A percentile compares a stretch with the other conserved stretches of the same genome.
Evolutionary conservation across 2,797 vertebrate species (phyloP).

Genomic region (Heteromormyrus szaboi): DNA sequence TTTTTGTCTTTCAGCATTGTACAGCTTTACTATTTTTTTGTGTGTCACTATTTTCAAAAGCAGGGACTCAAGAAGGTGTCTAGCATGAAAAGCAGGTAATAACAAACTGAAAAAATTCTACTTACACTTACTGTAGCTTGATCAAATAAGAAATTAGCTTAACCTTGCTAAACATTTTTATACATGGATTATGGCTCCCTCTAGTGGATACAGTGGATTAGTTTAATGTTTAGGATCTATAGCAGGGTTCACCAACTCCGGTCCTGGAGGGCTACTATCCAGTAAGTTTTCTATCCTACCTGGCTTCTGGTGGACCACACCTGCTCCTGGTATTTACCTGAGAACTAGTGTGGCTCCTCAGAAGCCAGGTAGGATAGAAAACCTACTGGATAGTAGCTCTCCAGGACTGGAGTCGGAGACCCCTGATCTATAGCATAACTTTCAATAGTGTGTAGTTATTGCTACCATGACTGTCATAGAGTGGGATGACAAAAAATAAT

Average conservation of each 20-base stretch:
- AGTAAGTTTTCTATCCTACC: no score
- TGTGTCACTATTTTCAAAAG: not conserved
- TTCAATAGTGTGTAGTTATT: not conserved
- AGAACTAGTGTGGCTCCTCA: no score
- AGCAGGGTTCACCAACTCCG: not conserved
- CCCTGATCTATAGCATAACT: not conserved
- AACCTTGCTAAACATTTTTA: not conserved
- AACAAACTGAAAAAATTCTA: not conserved
- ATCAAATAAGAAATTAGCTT: not conserved
- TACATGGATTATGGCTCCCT: constrained; percentile 7
- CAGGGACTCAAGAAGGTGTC: constrained; percentile 26
- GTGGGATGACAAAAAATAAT: not conserved
- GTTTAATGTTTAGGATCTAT: not conserved
- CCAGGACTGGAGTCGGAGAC: no score
- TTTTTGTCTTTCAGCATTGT: not conserved
- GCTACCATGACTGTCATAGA: not conserved
- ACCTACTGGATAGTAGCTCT: no score
- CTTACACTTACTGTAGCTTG: not conserved
- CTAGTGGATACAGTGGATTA: constrained; percentile 6
- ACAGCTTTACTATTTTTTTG: constrained; percentile 4
- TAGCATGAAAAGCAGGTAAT: constrained; percentile 46
- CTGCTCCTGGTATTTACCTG: no score
- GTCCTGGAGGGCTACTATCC: no score
- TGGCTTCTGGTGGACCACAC: no score
- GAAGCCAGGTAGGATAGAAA: no score